phyloP scores from a whole-genome alignment of 1,140 invertebrate species.

The Uloborus diversus region DNA sequence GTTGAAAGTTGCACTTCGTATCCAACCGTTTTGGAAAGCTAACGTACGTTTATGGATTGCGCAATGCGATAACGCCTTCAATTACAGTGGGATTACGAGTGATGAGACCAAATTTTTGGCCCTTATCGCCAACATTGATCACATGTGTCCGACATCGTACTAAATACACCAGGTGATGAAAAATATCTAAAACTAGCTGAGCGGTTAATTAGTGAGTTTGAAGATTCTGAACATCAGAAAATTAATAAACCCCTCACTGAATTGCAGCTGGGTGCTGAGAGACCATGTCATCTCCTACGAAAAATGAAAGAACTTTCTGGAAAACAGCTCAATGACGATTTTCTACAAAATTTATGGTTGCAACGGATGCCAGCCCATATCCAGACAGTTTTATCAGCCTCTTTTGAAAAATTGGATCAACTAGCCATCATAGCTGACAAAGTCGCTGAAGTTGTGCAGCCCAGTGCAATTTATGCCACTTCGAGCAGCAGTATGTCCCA shows the following conservation, averaged over 20 bases:
- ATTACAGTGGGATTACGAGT: not conserved
- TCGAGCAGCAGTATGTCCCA: too few species aligned
- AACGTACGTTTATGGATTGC: not conserved
- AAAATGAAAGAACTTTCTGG: too few species aligned
- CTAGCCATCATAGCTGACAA: too few species aligned
- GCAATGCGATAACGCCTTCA: not conserved
- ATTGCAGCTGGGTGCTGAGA: not conserved
- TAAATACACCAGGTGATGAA: not conserved
- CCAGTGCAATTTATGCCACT: too few species aligned
- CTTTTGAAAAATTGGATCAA: too few species aligned
- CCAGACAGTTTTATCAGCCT: too few species aligned
- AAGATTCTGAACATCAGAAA: too few species aligned
- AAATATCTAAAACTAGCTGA: not conserved
- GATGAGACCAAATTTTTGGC: slow-evolving; percentile 3
- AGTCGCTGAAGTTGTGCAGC: too few species aligned
- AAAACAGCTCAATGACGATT: too few species aligned
- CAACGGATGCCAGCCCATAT: too few species aligned
- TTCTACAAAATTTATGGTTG: too few species aligned
- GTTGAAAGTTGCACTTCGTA: not conserved
- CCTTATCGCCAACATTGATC: not conserved
- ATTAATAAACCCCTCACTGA: not conserved
- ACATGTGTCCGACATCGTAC: not conserved
- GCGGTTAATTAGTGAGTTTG: too few species aligned
- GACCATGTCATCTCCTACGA: not conserved
- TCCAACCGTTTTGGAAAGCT: not conserved